phyloP scores from a whole-genome alignment of 2,113 vertebrate species.

The Amazona vittata region DNA sequence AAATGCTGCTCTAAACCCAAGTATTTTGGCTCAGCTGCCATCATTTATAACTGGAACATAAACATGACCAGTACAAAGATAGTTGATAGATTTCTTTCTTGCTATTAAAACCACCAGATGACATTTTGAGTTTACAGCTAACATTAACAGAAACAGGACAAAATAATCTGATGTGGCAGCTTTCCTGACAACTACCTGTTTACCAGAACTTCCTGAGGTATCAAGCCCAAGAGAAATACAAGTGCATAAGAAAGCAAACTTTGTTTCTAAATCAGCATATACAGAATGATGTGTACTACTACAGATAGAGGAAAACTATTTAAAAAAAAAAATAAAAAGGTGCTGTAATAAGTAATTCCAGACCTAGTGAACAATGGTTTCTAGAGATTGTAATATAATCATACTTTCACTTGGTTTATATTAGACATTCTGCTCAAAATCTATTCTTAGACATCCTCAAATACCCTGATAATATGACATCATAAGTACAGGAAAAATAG shows the following conservation, averaged over 20 bases:
- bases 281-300: background rate
- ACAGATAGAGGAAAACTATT: background rate
- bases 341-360: conserved; percentile 4
- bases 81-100: background rate
- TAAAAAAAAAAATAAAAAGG: background rate
- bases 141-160: background rate
- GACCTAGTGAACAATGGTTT: background rate
- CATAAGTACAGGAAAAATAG: background rate
- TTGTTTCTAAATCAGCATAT: background rate
- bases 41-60: background rate
- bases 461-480: background rate
- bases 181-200: background rate
- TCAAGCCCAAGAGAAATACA: background rate
- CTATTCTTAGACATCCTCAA: conserved; percentile 19
- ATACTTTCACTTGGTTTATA: background rate
- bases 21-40: background rate
- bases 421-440: background rate
- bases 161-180: background rate
- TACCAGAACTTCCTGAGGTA: background rate
- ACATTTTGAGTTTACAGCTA: background rate
- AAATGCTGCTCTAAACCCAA: background rate
- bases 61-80: background rate
- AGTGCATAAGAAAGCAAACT: background rate
- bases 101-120: background rate
- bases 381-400: background rate